Percentiles rank a stretch among this genome's conserved stretches.
These are phyloP conservation scores for Hylaea fasciaria DNA, from an alignment of 2,888 invertebrate species.

Conservation along the genomic window DNA sequence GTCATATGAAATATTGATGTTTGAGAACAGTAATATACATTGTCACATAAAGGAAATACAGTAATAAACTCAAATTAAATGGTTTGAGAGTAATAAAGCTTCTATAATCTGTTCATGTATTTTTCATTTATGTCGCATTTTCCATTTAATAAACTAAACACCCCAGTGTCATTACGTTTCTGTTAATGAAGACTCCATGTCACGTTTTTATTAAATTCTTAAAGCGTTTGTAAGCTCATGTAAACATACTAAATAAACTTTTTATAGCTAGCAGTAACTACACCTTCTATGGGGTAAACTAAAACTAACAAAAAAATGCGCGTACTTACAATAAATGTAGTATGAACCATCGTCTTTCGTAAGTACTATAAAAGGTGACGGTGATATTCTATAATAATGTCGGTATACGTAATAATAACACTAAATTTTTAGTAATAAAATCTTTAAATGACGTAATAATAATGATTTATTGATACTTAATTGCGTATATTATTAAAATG, in stretches of 20 bases:
- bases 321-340: slow-evolving; percentile 11
- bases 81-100: no score
- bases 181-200: slow-evolving; percentile 21
- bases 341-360: slow-evolving; percentile 4
- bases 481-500: no score
- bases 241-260: slow-evolving; percentile 56
- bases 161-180: slow-evolving; percentile 11
- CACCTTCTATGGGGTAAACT: slow-evolving; percentile 29
- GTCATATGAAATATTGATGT: no score
- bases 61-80: no score
- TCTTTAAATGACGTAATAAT: no score
- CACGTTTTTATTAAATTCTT: slow-evolving; percentile 41
- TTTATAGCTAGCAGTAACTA: slow-evolving; percentile 63
- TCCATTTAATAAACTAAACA: neutral
- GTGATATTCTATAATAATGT: neutral
- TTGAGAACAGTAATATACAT: no score
- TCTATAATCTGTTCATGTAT: no score
- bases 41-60: no score
- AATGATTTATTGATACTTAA: no score
- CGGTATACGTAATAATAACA: no score
- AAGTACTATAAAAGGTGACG: slow-evolving; percentile 8
- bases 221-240: slow-evolving; percentile 76
- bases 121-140: neutral
- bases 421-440: no score
- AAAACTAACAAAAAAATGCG: slow-evolving; percentile 25